phyloP scores from a whole-genome alignment of 2,888 invertebrate genomes.

The Eristalis pertinax region DNA sequence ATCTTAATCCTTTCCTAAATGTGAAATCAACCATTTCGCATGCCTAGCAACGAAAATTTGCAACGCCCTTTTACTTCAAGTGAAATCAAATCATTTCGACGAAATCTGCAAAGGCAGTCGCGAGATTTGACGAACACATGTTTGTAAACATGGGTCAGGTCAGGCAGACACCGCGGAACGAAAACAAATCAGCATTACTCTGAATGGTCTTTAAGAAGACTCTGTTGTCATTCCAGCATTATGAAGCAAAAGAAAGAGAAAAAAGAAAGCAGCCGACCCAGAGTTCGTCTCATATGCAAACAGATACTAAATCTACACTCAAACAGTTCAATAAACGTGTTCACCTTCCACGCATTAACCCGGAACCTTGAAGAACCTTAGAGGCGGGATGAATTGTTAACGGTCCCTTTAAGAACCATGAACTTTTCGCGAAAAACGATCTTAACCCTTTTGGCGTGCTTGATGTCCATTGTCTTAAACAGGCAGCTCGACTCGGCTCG shows the following conservation, averaged over 20 bases:
- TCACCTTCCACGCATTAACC: not conserved
- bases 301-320: conserved; percentile 11
- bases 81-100: not conserved
- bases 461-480: conserved; percentile 6
- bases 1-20: no score
- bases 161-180: not conserved
- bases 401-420: not conserved
- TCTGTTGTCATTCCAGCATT: not conserved
- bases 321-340: not conserved
- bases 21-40: not conserved
- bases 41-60: not conserved
- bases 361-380: not conserved
- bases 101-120: not conserved
- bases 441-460: conserved; percentile 70
- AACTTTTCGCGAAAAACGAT: not conserved
- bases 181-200: not conserved
- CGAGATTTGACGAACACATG: not conserved
- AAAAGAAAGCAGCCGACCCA: conserved; percentile 59
- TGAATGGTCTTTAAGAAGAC: not conserved
- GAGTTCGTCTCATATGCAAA: conserved; percentile 62
- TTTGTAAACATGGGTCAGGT: not conserved
- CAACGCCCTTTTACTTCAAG: not conserved
- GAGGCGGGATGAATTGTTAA: not conserved
- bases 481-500: not conserved
- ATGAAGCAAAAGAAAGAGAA: conserved; percentile 45